A percentile compares a stretch with the other conserved stretches of the same genome.
Evolutionary conservation across 2,888 invertebrate genomes (phyloP).

Genomic region (Drosophila mulleri): DNA sequence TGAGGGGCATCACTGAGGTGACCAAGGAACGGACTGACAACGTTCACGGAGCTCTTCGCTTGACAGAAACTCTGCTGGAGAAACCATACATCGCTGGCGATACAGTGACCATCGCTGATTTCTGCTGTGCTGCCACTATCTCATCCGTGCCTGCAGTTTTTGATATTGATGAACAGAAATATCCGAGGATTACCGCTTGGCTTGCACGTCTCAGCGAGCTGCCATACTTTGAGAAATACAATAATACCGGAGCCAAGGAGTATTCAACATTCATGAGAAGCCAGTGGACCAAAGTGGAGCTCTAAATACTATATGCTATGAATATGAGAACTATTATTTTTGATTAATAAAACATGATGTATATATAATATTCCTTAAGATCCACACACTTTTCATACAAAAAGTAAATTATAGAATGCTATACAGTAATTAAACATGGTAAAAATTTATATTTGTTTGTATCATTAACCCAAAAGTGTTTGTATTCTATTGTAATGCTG

Average conservation of each 20-base stretch:
- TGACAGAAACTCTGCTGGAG: slow-evolving; percentile 60
- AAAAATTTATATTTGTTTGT: background rate
- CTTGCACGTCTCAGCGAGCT: slow-evolving; percentile 58
- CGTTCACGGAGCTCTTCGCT: slow-evolving; percentile 42
- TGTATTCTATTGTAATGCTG: too few relatives aligned
- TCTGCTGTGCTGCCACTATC: slow-evolving; percentile 57
- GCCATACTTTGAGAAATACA: slow-evolving; percentile 67
- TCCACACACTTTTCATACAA: background rate
- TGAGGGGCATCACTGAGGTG: slow-evolving; percentile 37
- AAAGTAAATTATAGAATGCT: background rate
- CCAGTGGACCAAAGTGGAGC: slow-evolving; percentile 42
- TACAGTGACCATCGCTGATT: slow-evolving; percentile 72
- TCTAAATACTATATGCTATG: slow-evolving; percentile 3
- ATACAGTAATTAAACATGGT: background rate
- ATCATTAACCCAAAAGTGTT: too few relatives aligned
- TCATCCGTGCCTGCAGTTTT: slow-evolving; percentile 45
- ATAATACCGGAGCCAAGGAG: slow-evolving; percentile 38
- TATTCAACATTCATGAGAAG: slow-evolving; percentile 42
- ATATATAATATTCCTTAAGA: background rate
- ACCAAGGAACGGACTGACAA: slow-evolving; percentile 51
- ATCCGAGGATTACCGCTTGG: slow-evolving; percentile 70
- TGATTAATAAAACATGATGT: background rate
- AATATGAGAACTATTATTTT: background rate
- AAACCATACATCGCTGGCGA: slow-evolving; percentile 63
- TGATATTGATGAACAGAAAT: slow-evolving; percentile 55